These are phyloP conservation scores for Eupsilia transversa DNA, from an alignment of 2,888 invertebrate genomes.

Conservation along the genomic window DNA sequence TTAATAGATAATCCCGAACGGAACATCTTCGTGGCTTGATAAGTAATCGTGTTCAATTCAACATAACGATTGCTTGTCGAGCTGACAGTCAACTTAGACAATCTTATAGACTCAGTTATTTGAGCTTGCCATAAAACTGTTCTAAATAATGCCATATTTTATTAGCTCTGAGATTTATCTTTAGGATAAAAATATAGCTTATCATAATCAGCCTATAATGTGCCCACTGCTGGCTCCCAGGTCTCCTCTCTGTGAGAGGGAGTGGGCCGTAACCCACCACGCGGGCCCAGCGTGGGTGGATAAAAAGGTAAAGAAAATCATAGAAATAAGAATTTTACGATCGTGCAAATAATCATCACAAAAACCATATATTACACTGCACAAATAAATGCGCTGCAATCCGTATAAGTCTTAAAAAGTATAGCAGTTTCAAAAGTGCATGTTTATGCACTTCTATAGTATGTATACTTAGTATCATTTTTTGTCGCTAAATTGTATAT, in stretches of 20 bases:
- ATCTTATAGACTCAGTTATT: conserved; percentile 51
- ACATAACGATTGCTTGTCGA: conserved; percentile 36
- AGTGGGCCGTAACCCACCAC: too few species aligned
- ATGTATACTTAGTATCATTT: conserved; percentile 9
- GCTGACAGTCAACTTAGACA: conserved; percentile 53
- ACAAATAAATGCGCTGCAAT: not conserved
- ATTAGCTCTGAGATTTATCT: not conserved
- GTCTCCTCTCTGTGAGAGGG: too few species aligned
- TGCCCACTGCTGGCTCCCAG: not conserved
- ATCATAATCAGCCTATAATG: not conserved
- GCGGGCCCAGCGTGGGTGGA: not conserved
- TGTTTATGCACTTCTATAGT: too few species aligned
- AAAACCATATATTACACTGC: not conserved
- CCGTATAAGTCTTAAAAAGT: not conserved
- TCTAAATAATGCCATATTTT: not conserved
- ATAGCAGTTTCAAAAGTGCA: not conserved
- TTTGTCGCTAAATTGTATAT: conserved; percentile 60
- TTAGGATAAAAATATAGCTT: not conserved
- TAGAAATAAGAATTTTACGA: not conserved
- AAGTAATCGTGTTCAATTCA: conserved; percentile 38
- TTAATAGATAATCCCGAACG: conserved; percentile 56
- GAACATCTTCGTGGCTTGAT: conserved; percentile 56
- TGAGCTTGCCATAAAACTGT: conserved; percentile 59
- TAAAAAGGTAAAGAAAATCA: not conserved
- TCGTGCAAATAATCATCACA: not conserved